These are phyloP conservation scores for Ips nitidus DNA, from an alignment of 1,140 invertebrate species.

Conservation along the genomic window DNA sequence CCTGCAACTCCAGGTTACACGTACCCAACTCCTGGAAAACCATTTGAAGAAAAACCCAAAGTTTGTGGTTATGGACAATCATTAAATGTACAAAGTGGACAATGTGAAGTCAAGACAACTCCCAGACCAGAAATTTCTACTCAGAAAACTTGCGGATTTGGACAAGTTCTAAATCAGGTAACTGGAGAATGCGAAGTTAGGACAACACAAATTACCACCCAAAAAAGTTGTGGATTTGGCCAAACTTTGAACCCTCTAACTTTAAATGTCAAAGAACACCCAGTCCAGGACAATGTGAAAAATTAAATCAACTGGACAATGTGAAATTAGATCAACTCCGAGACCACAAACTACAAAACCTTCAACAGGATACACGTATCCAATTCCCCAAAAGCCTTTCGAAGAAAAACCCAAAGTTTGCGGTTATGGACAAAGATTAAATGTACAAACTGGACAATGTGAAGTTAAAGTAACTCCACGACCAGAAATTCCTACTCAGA, in stretches of 20 bases:
- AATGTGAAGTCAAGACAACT: conserved; percentile 10
- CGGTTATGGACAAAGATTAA: conserved; percentile 13
- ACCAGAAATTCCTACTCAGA: too few species aligned
- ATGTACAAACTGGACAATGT: conserved; percentile 19
- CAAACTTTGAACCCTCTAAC: conserved; percentile 6
- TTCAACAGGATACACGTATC: background rate
- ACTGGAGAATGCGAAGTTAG: conserved; percentile 12
- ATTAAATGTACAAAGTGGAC: background rate
- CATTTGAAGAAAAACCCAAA: background rate
- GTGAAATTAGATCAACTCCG: background rate
- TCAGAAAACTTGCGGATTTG: conserved; percentile 3
- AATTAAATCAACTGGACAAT: background rate
- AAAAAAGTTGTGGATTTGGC: conserved; percentile 18
- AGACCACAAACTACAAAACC: background rate
- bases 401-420: background rate
- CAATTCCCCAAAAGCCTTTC: background rate
- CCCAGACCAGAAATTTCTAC: background rate
- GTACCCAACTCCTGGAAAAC: background rate
- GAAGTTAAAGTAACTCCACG: conserved; percentile 14
- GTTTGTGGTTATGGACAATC: background rate
- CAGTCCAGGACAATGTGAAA: conserved; percentile 4
- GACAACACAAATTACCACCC: conserved; percentile 4
- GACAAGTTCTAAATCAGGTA: background rate
- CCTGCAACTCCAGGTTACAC: background rate
- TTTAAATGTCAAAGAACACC: too few species aligned